phyloP scores from a whole-genome alignment of 2,113 vertebrate species.

The Sebastes fasciatus region DNA sequence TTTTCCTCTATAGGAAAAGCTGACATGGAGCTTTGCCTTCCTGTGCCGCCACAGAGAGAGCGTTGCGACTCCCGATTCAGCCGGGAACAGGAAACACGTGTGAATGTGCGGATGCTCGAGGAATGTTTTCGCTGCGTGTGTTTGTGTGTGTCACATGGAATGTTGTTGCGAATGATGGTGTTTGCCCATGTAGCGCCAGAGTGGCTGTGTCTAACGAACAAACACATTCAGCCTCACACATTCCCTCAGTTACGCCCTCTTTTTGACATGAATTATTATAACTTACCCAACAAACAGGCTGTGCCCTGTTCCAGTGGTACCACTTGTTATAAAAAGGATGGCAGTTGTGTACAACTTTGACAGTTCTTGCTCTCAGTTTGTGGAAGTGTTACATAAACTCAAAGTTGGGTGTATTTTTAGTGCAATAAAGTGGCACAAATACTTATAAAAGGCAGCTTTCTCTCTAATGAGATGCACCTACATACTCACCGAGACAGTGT shows the following conservation, averaged over 20 bases:
- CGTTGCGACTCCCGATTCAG: constrained; percentile 41
- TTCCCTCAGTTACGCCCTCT: constrained; percentile 31
- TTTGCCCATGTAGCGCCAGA: constrained; percentile 73
- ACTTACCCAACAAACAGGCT: constrained; percentile 40
- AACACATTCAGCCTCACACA: constrained; percentile 30
- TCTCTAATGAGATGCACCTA: neutral
- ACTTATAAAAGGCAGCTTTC: constrained; percentile 17
- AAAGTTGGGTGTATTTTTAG: neutral
- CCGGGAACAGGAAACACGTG: constrained; percentile 79
- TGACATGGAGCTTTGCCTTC: constrained; percentile 78
- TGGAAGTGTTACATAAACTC: constrained; percentile 20
- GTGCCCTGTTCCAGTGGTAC: constrained; percentile 34
- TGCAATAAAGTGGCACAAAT: neutral
- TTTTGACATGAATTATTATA: constrained; percentile 37
- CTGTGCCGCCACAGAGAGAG: constrained; percentile 66
- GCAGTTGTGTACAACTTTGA: constrained; percentile 6
- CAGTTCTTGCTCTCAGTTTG: neutral
- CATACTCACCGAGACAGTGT: constrained; percentile 84
- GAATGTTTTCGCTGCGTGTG: constrained; percentile 75
- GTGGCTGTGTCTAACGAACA: constrained; percentile 62
- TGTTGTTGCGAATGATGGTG: constrained; percentile 56
- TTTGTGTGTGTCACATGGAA: constrained; percentile 68
- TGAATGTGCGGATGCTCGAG: constrained; percentile 81
- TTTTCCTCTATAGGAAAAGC: constrained; percentile 81
- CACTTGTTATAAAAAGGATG: constrained; percentile 1